Percentiles rank a stretch among this genome's conserved stretches.
These are phyloP conservation scores for Cyprinodon variegatus DNA, from an alignment of 2,113 vertebrate species.

Conservation along the genomic window DNA sequence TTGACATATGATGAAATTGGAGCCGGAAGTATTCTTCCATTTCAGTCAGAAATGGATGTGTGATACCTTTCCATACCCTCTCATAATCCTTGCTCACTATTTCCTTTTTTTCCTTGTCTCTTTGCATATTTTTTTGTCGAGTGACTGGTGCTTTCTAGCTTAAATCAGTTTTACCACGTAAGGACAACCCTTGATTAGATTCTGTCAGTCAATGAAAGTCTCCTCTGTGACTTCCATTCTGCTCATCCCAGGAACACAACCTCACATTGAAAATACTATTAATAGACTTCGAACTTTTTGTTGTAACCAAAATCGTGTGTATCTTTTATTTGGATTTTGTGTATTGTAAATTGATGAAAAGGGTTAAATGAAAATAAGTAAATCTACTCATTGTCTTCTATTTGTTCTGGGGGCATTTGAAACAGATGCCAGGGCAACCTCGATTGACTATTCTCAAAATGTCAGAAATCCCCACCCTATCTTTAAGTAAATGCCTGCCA, in stretches of 20 bases:
- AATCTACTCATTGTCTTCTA: too few relatives aligned
- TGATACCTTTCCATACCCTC: slow-evolving; percentile 24
- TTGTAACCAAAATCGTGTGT: background rate
- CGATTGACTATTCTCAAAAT: too few relatives aligned
- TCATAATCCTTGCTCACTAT: slow-evolving; percentile 57
- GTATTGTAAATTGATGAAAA: background rate
- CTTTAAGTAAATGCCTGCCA: too few relatives aligned
- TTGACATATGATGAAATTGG: slow-evolving; percentile 69
- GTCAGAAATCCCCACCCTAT: too few relatives aligned
- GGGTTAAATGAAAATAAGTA: background rate
- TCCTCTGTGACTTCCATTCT: slow-evolving; percentile 52
- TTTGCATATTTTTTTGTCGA: slow-evolving; percentile 64
- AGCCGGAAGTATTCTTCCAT: slow-evolving; percentile 73
- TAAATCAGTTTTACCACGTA: slow-evolving; percentile 74
- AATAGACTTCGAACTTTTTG: background rate
- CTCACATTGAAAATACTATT: background rate
- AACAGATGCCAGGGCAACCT: too few relatives aligned
- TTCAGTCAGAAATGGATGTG: slow-evolving; percentile 60
- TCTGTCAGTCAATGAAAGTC: slow-evolving; percentile 60
- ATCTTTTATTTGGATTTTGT: background rate
- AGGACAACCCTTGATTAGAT: slow-evolving; percentile 75
- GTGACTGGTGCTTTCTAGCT: slow-evolving; percentile 69
- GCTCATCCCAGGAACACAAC: slow-evolving; percentile 32
- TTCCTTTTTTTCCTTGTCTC: slow-evolving; percentile 50
- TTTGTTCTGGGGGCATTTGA: too few relatives aligned